phyloP scores from a whole-genome alignment of 2,797 vertebrate genomes.

The Ceyx erithaca region DNA sequence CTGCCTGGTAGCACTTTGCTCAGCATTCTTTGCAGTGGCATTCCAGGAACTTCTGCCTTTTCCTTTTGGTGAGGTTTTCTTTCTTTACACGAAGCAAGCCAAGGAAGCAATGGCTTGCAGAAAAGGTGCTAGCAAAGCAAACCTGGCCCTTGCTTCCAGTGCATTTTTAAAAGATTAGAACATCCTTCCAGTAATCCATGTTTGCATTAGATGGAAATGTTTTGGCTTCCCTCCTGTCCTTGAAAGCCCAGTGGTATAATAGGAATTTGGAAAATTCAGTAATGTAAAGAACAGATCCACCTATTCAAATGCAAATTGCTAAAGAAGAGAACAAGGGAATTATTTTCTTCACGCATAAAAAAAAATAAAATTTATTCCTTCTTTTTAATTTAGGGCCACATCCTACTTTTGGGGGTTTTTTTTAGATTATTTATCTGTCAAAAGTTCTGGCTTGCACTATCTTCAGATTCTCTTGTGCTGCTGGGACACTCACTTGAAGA shows the following conservation, averaged over 20 bases:
- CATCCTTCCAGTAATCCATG: conserved; percentile 65
- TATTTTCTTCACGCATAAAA: background rate
- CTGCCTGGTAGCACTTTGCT: background rate
- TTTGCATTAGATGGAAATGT: conserved; percentile 64
- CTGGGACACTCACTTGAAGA: background rate
- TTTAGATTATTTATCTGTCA: background rate
- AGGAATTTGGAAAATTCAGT: conserved; percentile 69
- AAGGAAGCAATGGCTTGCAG: background rate
- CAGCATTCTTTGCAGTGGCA: background rate
- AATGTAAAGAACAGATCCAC: conserved; percentile 62
- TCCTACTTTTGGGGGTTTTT: background rate
- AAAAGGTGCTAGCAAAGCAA: conserved; percentile 58
- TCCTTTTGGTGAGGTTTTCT: conserved; percentile 24
- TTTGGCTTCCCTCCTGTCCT: conserved; percentile 66
- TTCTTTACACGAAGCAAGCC: background rate
- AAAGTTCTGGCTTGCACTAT: background rate
- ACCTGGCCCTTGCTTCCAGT: conserved; percentile 42
- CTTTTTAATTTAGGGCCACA: background rate
- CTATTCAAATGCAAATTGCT: conserved; percentile 57
- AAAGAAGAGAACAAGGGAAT: conserved; percentile 37
- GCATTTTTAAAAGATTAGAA: conserved; percentile 71
- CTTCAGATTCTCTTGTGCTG: background rate
- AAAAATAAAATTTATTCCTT: background rate
- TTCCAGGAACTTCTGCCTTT: conserved; percentile 41
- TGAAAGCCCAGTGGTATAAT: conserved; percentile 60